These are phyloP conservation scores for Dunckerocampus dactyliophorus DNA, from an alignment of 2,113 vertebrate species.

Conservation along the genomic window DNA sequence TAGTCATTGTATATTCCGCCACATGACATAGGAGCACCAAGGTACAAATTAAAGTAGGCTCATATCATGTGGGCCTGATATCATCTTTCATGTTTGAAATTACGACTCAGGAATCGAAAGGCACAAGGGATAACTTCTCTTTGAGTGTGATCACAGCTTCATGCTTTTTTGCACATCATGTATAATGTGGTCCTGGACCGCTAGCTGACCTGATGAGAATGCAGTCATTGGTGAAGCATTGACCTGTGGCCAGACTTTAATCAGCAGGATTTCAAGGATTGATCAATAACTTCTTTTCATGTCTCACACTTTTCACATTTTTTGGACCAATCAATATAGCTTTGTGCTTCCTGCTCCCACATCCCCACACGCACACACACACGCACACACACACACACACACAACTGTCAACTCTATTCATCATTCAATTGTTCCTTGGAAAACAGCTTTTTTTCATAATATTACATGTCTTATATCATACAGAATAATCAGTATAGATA, in stretches of 20 bases:
- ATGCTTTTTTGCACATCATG: constrained; percentile 1
- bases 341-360: constrained; percentile 43
- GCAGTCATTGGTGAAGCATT: constrained; percentile 47
- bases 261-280: constrained; percentile 61
- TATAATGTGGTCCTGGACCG: constrained; percentile 1
- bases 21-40: constrained; percentile 25
- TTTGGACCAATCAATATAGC: constrained; percentile 56
- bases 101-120: constrained; percentile 6
- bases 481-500: too few species aligned
- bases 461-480: constrained; percentile 5
- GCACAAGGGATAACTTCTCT: constrained; percentile 3
- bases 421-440: constrained; percentile 34
- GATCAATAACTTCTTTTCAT: constrained; percentile 72
- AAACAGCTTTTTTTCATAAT: constrained; percentile 24
- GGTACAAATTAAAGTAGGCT: constrained; percentile 26
- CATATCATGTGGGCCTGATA: constrained; percentile 23
- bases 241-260: constrained; percentile 51
- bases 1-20: constrained; percentile 30
- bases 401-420: constrained; percentile 16
- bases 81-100: constrained; percentile 33
- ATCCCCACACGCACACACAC: constrained; percentile 2
- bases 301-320: constrained; percentile 62
- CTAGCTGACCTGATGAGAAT: constrained; percentile 43
- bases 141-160: not conserved
- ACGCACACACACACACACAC: too few species aligned